Evolutionary conservation across 2,113 vertebrate genomes (phyloP).

Genomic region (Rhinichthys klamathensis): DNA sequence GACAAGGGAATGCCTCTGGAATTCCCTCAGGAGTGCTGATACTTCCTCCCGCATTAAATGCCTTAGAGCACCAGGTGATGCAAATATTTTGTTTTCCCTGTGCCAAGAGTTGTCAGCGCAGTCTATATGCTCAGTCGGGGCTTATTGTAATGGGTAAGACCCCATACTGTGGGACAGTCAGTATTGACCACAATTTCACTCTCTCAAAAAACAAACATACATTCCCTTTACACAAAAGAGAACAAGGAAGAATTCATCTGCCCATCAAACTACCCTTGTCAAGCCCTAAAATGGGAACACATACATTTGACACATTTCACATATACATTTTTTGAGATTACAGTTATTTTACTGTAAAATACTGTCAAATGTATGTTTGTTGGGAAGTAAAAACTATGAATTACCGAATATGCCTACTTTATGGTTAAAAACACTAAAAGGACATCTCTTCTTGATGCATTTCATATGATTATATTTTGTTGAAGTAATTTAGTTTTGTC

Average conservation of each 20-base stretch:
- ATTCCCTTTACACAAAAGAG: slow-evolving; percentile 51
- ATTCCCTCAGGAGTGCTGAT: slow-evolving; percentile 48
- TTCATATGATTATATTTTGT: neutral
- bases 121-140: slow-evolving; percentile 52
- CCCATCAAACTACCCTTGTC: slow-evolving; percentile 40
- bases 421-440: neutral
- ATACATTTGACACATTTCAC: neutral
- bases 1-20: slow-evolving; percentile 43
- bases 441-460: neutral
- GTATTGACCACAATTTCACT: slow-evolving; percentile 48
- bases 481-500: neutral
- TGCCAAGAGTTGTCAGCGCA: slow-evolving; percentile 37
- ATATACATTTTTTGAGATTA: neutral
- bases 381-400: neutral
- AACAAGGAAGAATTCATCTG: slow-evolving; percentile 40
- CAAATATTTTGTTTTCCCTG: slow-evolving; percentile 50
- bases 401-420: neutral
- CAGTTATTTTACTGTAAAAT: neutral
- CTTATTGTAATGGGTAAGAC: slow-evolving; percentile 51
- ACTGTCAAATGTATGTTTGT: neutral
- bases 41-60: slow-evolving; percentile 52
- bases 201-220: slow-evolving; percentile 54
- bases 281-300: neutral
- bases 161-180: slow-evolving; percentile 48
- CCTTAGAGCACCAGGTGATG: slow-evolving; percentile 41